These are phyloP conservation scores for Caenorhabditis briggsae DNA, from an alignment of 1,140 invertebrate species.

Conservation along the genomic window DNA sequence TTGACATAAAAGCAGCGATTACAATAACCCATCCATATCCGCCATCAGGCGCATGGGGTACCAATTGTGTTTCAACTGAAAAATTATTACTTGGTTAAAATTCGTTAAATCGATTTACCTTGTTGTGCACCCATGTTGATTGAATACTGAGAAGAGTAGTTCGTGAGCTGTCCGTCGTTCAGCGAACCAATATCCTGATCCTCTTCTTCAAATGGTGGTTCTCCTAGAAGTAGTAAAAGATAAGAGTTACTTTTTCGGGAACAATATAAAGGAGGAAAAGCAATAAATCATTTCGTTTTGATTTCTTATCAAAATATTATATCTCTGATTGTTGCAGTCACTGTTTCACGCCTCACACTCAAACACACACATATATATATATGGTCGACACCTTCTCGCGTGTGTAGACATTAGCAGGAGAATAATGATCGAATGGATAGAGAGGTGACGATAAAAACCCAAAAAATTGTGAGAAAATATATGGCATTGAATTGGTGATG, in stretches of 20 bases:
- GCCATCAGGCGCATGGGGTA: conserved; percentile 71
- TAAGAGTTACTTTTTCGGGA: no score
- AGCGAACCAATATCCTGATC: conserved; percentile 37
- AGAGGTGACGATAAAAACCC: conserved; percentile 23
- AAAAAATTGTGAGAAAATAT: conserved; percentile 25
- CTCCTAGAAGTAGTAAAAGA: not conserved
- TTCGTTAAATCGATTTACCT: not conserved
- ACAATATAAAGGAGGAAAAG: no score
- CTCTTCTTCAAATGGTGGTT: conserved; percentile 24
- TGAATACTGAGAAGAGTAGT: conserved; percentile 33
- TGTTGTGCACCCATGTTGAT: conserved; percentile 45
- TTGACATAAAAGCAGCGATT: conserved; percentile 94
- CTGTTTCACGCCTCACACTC: conserved; percentile 10
- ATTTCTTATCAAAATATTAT: conserved; percentile 28
- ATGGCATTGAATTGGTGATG: conserved; percentile 49
- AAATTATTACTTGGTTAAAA: not conserved
- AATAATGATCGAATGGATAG: not conserved
- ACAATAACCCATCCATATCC: conserved; percentile 90
- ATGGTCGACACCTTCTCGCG: no score
- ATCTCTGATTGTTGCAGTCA: conserved; percentile 18
- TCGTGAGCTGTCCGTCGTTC: conserved; percentile 31
- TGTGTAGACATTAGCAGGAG: not conserved
- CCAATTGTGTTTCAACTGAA: conserved; percentile 23
- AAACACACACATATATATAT: no score
- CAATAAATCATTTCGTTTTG: not conserved